phyloP scores from a whole-genome alignment of 2,888 invertebrate species.

The Thyatira batis region DNA sequence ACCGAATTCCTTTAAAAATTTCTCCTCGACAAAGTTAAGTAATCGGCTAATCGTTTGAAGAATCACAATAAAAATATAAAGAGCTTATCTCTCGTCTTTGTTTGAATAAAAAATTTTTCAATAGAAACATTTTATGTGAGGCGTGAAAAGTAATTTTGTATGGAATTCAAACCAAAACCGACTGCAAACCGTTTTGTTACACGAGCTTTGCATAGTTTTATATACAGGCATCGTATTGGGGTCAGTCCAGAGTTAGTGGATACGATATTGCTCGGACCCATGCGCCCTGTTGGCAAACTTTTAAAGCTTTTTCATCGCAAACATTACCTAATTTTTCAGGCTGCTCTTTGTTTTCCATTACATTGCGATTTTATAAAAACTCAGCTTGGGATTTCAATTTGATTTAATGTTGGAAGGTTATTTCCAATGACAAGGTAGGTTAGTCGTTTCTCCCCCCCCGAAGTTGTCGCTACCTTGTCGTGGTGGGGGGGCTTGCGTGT shows the following conservation, averaged over 20 bases:
- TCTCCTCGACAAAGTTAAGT: neutral
- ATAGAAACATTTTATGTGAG: slow-evolving; percentile 10
- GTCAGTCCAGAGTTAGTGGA: neutral
- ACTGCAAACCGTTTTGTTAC: slow-evolving; percentile 17
- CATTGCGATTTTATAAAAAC: neutral
- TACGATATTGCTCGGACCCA: neutral
- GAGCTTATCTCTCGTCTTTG: neutral
- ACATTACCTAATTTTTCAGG: neutral
- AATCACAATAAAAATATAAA: slow-evolving; percentile 1
- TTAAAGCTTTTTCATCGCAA: neutral
- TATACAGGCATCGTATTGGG: neutral
- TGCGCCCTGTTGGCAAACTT: neutral
- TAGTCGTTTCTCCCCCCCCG: no score
- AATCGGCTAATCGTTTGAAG: slow-evolving; percentile 1
- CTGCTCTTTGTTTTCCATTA: neutral
- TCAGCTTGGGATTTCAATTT: neutral
- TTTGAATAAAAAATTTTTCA: slow-evolving; percentile 12
- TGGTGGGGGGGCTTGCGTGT: no score
- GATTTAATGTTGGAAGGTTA: no score
- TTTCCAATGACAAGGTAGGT: no score
- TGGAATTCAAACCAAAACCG: slow-evolving; percentile 20
- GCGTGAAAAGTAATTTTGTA: slow-evolving; percentile 27
- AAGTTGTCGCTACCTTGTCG: no score
- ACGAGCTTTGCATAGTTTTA: slow-evolving; percentile 6
- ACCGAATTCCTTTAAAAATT: neutral